A percentile compares a stretch with the other conserved stretches of the same genome.
Conservation (phyloP, 2,113 vertebrate species). For the Bubo scandiacus region DNA sequence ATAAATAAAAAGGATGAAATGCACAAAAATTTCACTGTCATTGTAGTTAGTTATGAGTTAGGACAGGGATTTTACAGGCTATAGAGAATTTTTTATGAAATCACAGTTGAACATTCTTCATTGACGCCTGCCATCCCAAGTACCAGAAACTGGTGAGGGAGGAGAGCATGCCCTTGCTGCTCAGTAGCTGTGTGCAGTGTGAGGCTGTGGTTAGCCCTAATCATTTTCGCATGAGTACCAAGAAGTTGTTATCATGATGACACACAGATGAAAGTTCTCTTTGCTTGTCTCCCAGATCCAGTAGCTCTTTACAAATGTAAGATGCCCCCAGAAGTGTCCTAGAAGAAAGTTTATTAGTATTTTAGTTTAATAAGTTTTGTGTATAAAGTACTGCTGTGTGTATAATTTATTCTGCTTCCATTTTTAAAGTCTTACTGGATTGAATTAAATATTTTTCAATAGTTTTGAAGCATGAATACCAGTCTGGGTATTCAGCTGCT, state of each 20-base stretch:
- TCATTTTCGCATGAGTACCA: neutral
- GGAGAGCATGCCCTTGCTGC: neutral
- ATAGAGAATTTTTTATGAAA: neutral
- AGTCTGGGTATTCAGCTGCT: neutral
- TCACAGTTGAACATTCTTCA: neutral
- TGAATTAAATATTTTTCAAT: slow-evolving; percentile 12
- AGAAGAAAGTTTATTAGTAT: neutral
- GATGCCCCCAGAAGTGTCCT: neutral
- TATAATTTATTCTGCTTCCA: neutral
- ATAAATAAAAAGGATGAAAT: neutral
- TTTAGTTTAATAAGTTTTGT: neutral
- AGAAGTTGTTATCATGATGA: neutral
- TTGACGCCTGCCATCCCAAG: neutral
- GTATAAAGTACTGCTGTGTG: neutral
- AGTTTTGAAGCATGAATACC: neutral
- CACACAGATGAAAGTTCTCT: neutral
- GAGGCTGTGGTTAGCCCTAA: neutral
- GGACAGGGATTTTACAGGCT: neutral
- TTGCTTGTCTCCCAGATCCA: neutral
- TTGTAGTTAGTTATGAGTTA: neutral
- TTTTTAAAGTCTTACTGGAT: neutral
- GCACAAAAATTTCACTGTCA: neutral
- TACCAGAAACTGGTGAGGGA: neutral
- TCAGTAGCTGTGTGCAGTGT: neutral
- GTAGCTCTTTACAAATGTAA: neutral